phyloP scores from a whole-genome alignment of 2,113 vertebrate genomes.

The Hylia prasina region DNA sequence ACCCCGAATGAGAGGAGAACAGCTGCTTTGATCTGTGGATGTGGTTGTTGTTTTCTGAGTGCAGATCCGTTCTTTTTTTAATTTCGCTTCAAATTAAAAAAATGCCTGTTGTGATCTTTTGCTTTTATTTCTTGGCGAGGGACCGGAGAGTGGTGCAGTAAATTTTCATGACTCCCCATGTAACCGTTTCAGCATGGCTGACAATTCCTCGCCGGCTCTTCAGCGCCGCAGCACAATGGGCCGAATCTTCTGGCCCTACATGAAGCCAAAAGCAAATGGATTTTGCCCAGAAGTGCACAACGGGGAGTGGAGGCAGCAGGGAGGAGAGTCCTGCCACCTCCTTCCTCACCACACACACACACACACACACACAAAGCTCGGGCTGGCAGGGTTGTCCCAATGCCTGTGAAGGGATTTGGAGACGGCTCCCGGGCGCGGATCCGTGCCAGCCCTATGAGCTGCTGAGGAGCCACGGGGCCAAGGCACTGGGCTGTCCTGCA shows the following conservation, averaged over 20 bases:
- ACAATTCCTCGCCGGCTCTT: conserved; percentile 26
- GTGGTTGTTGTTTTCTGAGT: conserved; percentile 58
- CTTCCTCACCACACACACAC: not conserved
- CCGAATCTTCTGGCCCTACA: conserved; percentile 46
- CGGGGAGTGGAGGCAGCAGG: conserved; percentile 36
- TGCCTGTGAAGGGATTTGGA: not conserved
- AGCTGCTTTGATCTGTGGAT: conserved; percentile 66
- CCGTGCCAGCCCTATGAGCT: not conserved
- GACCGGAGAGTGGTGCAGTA: conserved; percentile 28
- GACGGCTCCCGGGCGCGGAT: not conserved
- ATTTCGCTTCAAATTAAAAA: conserved; percentile 62
- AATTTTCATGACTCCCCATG: conserved; percentile 55
- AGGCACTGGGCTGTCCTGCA: not conserved
- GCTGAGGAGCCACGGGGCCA: not conserved
- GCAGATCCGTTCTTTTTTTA: conserved; percentile 47
- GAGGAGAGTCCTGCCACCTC: conserved; percentile 20
- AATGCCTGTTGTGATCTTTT: conserved; percentile 61
- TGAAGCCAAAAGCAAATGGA: conserved; percentile 50
- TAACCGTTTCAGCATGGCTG: conserved; percentile 56
- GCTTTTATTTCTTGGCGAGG: conserved; percentile 52
- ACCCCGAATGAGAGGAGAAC: conserved; percentile 27
- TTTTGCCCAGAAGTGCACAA: conserved; percentile 61
- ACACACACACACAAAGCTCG: not conserved
- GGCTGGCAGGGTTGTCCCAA: not conserved
- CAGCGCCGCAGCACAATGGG: conserved; percentile 45